These are phyloP conservation scores for Sclerurus mexicanus DNA, from an alignment of 2,113 vertebrate species.

Conservation along the genomic window DNA sequence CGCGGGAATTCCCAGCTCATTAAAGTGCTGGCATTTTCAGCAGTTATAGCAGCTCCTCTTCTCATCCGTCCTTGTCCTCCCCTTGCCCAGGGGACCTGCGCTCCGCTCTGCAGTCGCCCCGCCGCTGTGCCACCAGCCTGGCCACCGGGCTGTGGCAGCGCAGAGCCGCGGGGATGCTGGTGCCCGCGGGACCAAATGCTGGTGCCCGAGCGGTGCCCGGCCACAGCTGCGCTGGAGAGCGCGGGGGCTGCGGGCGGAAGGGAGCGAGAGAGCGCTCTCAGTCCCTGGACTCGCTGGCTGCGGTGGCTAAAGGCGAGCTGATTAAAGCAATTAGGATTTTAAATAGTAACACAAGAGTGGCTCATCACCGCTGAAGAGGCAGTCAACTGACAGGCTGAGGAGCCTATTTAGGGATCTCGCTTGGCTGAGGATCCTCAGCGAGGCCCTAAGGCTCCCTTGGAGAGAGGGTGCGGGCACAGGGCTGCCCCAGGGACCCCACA, in stretches of 20 bases:
- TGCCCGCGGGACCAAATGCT: background rate
- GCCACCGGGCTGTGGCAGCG: accelerated
- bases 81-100: background rate
- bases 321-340: constrained; percentile 60
- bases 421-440: background rate
- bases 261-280: background rate
- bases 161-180: accelerated
- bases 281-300: background rate
- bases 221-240: background rate
- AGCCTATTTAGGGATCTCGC: constrained; percentile 38
- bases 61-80: background rate
- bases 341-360: constrained; percentile 60
- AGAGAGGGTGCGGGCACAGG: background rate
- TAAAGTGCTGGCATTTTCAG: background rate
- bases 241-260: accelerated
- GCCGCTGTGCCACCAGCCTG: background rate
- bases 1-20: background rate
- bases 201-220: background rate
- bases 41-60: background rate
- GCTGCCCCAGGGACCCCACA: background rate
- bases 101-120: background rate
- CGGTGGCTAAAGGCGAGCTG: constrained; percentile 34
- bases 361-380: constrained; percentile 58
- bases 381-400: constrained; percentile 47
- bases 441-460: background rate